Conservation (phyloP, 30 jellyfish, hydroid and myxozoan genomes). For the Aurelia sp. region DNA sequence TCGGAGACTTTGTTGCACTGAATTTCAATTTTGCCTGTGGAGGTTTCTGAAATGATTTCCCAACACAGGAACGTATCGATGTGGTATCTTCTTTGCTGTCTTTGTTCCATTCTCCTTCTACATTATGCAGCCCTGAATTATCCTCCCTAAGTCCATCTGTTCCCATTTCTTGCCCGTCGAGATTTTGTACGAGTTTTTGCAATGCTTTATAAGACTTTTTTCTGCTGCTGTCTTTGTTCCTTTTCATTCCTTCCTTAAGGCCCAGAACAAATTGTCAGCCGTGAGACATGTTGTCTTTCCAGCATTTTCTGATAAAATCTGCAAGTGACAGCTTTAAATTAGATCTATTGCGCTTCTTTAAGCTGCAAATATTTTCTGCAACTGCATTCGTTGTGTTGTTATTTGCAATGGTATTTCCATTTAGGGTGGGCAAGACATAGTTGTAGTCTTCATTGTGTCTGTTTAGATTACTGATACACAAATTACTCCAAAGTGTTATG, state of each 20-base stretch:
- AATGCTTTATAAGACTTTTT: background rate
- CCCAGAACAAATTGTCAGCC: conserved; percentile 2
- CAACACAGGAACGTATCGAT: background rate
- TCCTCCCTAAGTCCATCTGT: background rate
- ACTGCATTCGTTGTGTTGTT: no score
- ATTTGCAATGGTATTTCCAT: no score
- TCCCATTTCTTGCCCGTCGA: background rate
- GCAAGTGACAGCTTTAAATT: no score
- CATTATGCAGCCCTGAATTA: background rate
- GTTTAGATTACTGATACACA: no score
- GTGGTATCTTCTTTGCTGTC: background rate
- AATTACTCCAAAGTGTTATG: no score
- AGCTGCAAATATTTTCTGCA: no score
- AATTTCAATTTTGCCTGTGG: no score
- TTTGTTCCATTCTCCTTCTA: background rate
- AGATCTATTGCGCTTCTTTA: no score
- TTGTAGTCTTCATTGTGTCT: no score
- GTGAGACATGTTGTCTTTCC: conserved; percentile 7
- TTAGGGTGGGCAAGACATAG: no score
- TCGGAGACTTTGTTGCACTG: background rate
- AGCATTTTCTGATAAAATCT: background rate
- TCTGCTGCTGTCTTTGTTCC: background rate
- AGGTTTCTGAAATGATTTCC: background rate
- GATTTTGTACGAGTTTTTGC: background rate
- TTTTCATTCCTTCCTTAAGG: conserved; percentile 5